A percentile compares a stretch with the other conserved stretches of the same genome.
Conservation (phyloP, 1,140 invertebrate genomes). For the Mylabris phalerata region DNA sequence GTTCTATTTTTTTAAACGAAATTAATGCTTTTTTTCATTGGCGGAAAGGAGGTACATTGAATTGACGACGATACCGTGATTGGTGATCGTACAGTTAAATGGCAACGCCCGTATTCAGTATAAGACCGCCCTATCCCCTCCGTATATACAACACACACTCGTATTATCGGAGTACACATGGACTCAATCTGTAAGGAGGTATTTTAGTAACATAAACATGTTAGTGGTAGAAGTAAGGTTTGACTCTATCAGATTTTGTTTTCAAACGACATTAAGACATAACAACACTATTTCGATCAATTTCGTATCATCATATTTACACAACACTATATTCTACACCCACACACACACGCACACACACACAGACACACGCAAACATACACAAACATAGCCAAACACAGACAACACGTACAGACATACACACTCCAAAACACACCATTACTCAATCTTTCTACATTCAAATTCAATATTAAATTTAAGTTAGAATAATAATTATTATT, state of each 20-base stretch:
- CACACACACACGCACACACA: no score
- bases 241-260: conserved; percentile 1
- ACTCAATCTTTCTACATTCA: no score
- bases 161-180: conserved; percentile 37
- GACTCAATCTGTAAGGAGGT: conserved; percentile 41
- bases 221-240: conserved; percentile 39
- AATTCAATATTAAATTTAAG: no score
- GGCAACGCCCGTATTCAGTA: conserved; percentile 38
- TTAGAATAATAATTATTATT: no score
- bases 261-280: no score
- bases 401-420: no score
- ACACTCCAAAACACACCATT: no score
- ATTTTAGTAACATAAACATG: conserved; percentile 40
- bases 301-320: no score
- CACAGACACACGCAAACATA: no score
- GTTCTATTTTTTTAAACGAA: conserved; percentile 43
- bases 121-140: conserved; percentile 33
- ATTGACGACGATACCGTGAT: conserved; percentile 25
- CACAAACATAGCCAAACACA: no score
- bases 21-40: conserved; percentile 46
- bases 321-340: no score
- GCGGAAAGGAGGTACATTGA: conserved; percentile 37
- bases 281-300: no score
- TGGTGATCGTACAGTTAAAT: conserved; percentile 29
- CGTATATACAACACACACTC: conserved; percentile 10